Evolutionary conservation across 2,113 vertebrate genomes (phyloP).

Genomic region (Neopipo cinnamomea): DNA sequence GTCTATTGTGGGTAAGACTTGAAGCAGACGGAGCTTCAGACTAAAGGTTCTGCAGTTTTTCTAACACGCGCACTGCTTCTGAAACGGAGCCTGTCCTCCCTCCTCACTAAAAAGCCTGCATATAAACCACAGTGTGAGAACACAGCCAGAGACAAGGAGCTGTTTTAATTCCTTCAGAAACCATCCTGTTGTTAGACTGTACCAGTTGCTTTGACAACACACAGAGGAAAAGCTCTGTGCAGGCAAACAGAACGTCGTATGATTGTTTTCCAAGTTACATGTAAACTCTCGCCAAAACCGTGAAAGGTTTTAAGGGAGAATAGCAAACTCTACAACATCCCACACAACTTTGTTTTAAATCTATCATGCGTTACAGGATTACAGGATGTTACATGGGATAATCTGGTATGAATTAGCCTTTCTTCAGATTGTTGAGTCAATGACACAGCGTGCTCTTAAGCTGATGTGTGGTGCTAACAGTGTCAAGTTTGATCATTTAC

Average conservation of each 20-base stretch:
- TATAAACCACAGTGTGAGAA: fast-evolving
- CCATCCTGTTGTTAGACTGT: background rate
- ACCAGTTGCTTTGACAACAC: background rate
- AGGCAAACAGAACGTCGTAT: background rate
- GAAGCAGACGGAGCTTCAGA: background rate
- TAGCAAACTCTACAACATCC: background rate
- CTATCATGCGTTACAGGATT: background rate
- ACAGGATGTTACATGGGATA: background rate
- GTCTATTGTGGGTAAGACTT: fast-evolving
- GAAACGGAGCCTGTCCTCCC: background rate
- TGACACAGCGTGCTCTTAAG: background rate
- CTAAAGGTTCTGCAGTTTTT: background rate
- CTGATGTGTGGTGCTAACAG: background rate
- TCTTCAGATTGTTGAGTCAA: background rate
- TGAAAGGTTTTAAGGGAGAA: background rate
- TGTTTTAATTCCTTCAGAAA: background rate
- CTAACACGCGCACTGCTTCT: fast-evolving
- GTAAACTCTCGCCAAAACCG: background rate
- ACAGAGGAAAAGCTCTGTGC: background rate
- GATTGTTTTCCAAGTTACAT: background rate
- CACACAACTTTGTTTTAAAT: background rate
- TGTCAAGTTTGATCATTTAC: background rate
- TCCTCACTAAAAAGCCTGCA: background rate
- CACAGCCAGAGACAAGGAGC: background rate
- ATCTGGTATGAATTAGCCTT: background rate